Evolutionary conservation across 1,140 invertebrate species (phyloP), one percentile per base, ranked within the genome.

Genomic region (Limonius californicus): DNA sequence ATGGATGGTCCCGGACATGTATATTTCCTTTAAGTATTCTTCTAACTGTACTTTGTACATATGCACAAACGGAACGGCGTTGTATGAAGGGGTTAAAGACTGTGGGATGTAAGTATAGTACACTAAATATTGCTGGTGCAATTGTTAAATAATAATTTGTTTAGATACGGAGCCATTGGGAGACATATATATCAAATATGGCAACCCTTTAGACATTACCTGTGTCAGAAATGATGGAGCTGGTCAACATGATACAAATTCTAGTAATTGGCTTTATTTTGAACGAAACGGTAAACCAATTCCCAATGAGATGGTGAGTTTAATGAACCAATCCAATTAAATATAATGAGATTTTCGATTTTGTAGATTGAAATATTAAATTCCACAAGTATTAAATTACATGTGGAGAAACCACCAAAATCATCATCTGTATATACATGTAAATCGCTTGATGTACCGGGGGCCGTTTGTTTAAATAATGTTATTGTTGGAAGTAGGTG

Each of bases 401-500:
- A 47, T 1, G 30, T 57, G 1, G 39, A 57, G 14, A 57, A 57
- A 1, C 39, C 54, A 8, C 9, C 54, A 8, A 55, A 55, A 55
- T 27, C 53, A 23, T 14, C 20, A 27, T 55, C 53, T 30, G n/a
- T 55, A 3, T 55, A 55, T 55, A 55, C 53, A 55, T 55, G 53
- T 55, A 55, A 55, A 55, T 27, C 30, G 30, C 8, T 7, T 9
- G 20, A 54, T 16, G 14, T 3, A 6, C 15, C 11, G 3, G 14
- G 15, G 4, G 18, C 39, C 4, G 57, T 70, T 35, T 67, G 67
- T 55, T 39, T 64, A 20, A 70, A 70, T 58, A 54, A 19, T 32
- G 67, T 70, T 9, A 32, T 43, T 47, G 64, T 70, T 54, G 69
- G 61, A 16, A 60, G 69, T 69, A 64, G 63, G 61, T 69, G 39